Conservation (phyloP, 2,113 vertebrate species). For the Drymodes brunneopygia region DNA sequence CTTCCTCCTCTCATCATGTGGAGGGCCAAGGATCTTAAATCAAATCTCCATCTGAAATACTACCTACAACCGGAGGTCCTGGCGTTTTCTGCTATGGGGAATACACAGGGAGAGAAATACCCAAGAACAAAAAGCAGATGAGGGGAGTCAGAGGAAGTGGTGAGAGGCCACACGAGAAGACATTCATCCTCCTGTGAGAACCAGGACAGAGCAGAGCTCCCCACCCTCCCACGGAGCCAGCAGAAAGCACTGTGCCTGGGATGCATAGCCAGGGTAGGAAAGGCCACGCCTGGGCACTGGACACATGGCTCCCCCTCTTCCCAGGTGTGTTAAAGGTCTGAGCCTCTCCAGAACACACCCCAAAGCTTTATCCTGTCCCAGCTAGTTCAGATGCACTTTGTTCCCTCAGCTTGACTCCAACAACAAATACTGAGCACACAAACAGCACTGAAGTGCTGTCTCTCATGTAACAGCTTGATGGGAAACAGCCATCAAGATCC, state of each 20-base stretch:
- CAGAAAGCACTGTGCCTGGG: background rate
- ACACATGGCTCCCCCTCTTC: background rate
- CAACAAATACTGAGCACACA: background rate
- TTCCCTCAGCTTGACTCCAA: background rate
- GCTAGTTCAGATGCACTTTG: background rate
- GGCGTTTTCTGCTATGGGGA: background rate
- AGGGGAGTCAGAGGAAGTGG: background rate
- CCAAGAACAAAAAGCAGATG: background rate
- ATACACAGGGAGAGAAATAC: background rate
- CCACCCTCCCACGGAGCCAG: background rate
- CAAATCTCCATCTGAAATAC: background rate
- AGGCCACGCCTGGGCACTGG: background rate
- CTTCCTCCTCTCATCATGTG: background rate
- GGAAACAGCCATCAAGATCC: background rate
- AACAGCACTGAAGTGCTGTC: background rate
- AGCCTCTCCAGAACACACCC: background rate
- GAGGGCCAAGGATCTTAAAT: background rate
- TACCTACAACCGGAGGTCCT: background rate
- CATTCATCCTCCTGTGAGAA: background rate
- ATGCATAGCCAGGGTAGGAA: background rate
- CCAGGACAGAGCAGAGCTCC: background rate
- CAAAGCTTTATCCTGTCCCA: background rate
- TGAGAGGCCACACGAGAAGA: background rate
- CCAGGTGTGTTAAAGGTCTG: background rate
- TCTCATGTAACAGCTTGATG: background rate